Percentiles rank a stretch among this genome's conserved stretches.
Conservation (phyloP, 1,140 invertebrate genomes). For the Magallana ariakensis region DNA sequence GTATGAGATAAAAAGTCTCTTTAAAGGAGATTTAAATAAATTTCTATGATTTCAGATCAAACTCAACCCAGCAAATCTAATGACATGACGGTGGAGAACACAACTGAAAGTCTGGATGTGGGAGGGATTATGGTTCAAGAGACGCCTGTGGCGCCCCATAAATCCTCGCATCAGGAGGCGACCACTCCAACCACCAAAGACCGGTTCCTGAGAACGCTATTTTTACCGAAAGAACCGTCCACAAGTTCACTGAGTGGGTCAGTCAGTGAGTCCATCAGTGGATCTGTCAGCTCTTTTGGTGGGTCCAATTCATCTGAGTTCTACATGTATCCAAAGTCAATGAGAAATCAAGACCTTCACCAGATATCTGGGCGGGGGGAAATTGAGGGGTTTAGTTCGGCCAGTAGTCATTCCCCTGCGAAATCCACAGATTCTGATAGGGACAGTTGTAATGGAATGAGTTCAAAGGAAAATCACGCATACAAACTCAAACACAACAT, state of each 20-base stretch:
- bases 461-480: slow-evolving; percentile 74
- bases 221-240: slow-evolving; percentile 10
- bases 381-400: not conserved
- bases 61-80: not conserved
- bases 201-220: not conserved
- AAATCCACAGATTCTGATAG: slow-evolving; percentile 23
- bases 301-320: not conserved
- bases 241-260: not conserved
- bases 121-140: not conserved
- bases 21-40: not conserved
- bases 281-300: not conserved
- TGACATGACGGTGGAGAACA: not conserved
- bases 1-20: too few relatives aligned
- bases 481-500: slow-evolving; percentile 98
- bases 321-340: not conserved
- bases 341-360: not conserved
- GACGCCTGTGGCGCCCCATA: not conserved
- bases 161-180: not conserved
- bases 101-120: too few relatives aligned
- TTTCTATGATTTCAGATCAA: not conserved
- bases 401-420: slow-evolving; percentile 21
- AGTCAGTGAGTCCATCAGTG: not conserved
- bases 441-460: slow-evolving; percentile 22
- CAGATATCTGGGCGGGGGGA: not conserved
- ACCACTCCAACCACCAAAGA: not conserved